Evolutionary conservation across 2,888 invertebrate genomes (phyloP).

Genomic region (Argynnis bischoffii): DNA sequence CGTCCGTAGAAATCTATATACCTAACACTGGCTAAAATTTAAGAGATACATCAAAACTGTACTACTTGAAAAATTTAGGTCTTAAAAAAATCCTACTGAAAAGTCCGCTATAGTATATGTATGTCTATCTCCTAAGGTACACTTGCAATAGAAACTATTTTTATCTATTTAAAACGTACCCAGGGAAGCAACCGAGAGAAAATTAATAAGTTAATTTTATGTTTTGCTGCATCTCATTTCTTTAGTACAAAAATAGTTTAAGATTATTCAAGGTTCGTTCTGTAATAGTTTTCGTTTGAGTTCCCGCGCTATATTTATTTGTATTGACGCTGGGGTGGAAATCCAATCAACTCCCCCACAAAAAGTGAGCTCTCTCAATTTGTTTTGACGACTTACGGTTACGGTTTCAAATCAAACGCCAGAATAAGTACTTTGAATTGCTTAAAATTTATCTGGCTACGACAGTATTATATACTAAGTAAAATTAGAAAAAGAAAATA

Average conservation of each 20-base stretch:
- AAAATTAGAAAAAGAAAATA: background rate
- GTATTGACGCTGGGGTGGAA: constrained; percentile 38
- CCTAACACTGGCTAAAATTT: too few species aligned
- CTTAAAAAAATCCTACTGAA: too few species aligned
- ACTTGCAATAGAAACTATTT: too few species aligned
- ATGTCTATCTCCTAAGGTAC: too few species aligned
- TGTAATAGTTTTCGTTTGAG: constrained; percentile 13
- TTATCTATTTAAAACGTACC: too few species aligned
- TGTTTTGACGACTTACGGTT: constrained; percentile 36
- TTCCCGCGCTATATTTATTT: constrained; percentile 16
- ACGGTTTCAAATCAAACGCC: constrained; percentile 24
- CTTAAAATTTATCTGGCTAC: background rate
- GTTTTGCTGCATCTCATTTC: background rate
- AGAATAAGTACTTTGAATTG: constrained; percentile 8
- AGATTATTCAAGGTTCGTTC: background rate
- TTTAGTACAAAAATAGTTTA: background rate
- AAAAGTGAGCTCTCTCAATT: constrained; percentile 39
- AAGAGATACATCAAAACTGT: too few species aligned
- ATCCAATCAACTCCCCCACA: constrained; percentile 54
- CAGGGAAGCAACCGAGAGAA: too few species aligned
- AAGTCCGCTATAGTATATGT: too few species aligned
- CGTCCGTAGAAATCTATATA: too few species aligned
- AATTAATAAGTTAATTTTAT: too few species aligned
- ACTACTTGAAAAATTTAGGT: too few species aligned
- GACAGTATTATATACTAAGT: background rate